Conservation (phyloP, 2,888 invertebrate genomes). For the Ypsolopha sequella region DNA sequence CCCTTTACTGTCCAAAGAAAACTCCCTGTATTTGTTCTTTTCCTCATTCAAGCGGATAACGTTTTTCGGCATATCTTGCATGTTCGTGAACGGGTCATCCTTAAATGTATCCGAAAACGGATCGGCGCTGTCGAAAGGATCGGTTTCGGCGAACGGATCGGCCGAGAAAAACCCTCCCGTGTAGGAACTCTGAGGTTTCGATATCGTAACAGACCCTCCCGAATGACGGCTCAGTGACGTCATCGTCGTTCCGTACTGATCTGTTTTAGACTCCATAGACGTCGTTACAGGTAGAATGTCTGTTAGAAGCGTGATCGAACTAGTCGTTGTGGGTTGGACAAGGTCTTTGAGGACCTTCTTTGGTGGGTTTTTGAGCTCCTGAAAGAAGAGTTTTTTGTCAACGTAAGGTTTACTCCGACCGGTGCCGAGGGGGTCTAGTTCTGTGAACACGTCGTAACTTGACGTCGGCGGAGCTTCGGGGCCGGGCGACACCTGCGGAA, state of each 20-base stretch:
- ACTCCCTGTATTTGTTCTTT: constrained; percentile 10
- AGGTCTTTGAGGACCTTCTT: constrained; percentile 93
- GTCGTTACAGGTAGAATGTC: constrained; percentile 39
- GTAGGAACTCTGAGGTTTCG: constrained; percentile 35
- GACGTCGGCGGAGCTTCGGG: constrained; percentile 43
- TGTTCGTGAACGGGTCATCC: constrained; percentile 72
- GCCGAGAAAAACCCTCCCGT: constrained; percentile 51
- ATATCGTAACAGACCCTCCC: constrained; percentile 60
- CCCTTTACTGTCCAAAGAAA: constrained; percentile 19
- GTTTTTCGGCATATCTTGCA: constrained; percentile 50
- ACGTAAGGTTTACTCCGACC: constrained; percentile 93
- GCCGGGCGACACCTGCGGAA: constrained; percentile 59
- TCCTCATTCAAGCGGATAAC: constrained; percentile 26
- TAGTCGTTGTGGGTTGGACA: constrained; percentile 30
- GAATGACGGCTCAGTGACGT: constrained; percentile 60
- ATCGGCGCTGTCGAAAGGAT: constrained; percentile 80
- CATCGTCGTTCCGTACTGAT: constrained; percentile 50
- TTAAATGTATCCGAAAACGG: constrained; percentile 74
- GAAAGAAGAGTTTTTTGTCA: constrained; percentile 96
- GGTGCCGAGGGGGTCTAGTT: constrained; percentile 93
- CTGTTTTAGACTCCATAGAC: constrained; percentile 29
- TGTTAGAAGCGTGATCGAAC: constrained; percentile 28
- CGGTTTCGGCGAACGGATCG: constrained; percentile 76
- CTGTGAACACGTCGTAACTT: constrained; percentile 89
- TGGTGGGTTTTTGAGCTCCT: constrained; percentile 94